phyloP scores from a whole-genome alignment of 2,113 vertebrate species.

The Pao palembangensis region DNA sequence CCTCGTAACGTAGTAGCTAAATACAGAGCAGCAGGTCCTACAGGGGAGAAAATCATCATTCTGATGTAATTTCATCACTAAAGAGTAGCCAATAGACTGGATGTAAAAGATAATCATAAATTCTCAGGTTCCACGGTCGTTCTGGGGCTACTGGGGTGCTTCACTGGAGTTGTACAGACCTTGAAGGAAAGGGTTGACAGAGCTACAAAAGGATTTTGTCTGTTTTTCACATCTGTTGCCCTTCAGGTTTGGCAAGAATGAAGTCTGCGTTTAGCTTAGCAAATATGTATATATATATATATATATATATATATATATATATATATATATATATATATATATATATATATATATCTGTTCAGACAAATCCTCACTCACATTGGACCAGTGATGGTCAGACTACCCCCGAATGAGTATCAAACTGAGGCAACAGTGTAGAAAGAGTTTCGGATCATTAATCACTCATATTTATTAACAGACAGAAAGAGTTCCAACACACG shows the following conservation, averaged over 20 bases:
- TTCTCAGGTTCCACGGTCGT: not conserved
- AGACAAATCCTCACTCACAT: no score
- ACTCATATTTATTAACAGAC: not conserved
- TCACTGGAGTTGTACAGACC: not conserved
- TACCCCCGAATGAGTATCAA: not conserved
- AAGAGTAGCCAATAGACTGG: conserved; percentile 3
- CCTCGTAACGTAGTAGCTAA: conserved; percentile 4
- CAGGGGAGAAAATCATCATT: not conserved
- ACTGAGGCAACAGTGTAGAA: not conserved
- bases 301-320: no score
- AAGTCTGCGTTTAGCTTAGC: conserved; percentile 6
- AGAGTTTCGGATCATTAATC: no score
- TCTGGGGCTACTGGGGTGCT: not conserved
- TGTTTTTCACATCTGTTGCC: not conserved
- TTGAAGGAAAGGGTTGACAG: not conserved
- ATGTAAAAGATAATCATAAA: conserved; percentile 4
- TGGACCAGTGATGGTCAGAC: no score
- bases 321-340: no score
- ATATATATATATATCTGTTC: not conserved
- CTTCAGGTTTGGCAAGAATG: not conserved
- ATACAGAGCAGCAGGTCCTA: not conserved
- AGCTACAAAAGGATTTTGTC: not conserved
- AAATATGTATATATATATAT: no score
- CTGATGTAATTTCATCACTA: conserved; percentile 7
- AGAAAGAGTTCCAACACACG: not conserved